Percentiles rank a stretch among this genome's conserved stretches.
Evolutionary conservation across 2,797 vertebrate species (phyloP).

Genomic region (Phalloptychus januarius): DNA sequence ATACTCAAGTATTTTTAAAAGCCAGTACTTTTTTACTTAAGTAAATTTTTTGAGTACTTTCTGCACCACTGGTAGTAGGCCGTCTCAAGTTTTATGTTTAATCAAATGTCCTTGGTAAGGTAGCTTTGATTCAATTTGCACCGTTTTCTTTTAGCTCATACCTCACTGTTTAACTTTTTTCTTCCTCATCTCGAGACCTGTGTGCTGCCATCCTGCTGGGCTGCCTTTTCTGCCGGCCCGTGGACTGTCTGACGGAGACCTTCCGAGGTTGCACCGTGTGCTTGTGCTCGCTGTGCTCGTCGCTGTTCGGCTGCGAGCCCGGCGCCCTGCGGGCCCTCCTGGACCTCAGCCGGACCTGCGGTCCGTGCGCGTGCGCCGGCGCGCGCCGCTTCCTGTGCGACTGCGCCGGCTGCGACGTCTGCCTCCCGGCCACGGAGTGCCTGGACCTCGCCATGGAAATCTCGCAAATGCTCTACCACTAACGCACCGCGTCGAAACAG

Average conservation of each 20-base stretch:
- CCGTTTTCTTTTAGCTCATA: background rate
- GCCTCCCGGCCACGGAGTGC: conserved; percentile 78
- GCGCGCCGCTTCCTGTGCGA: conserved; percentile 54
- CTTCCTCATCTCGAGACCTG: conserved; percentile 56
- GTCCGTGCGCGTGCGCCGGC: conserved; percentile 36
- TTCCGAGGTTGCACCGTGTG: conserved; percentile 61
- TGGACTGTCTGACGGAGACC: conserved; percentile 70
- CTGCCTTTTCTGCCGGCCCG: conserved; percentile 77
- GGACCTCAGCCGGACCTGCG: conserved; percentile 49
- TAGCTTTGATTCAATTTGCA: too few species aligned
- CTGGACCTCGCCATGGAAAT: conserved; percentile 84
- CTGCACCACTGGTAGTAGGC: too few species aligned
- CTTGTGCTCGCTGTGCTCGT: conserved; percentile 63
- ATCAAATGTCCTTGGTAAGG: too few species aligned
- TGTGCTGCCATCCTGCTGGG: conserved; percentile 75
- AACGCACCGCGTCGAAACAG: conserved; percentile 24
- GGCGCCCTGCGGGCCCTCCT: conserved; percentile 60
- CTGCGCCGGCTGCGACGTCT: conserved; percentile 70
- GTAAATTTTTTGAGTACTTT: too few species aligned
- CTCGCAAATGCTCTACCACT: conserved; percentile 81
- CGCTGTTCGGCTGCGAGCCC: conserved; percentile 65
- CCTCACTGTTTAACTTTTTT: background rate
- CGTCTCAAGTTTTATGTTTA: too few species aligned
- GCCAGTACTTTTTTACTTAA: too few species aligned
- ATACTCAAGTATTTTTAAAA: too few species aligned